Percentiles rank a stretch among this genome's conserved stretches.
Conservation (phyloP, 2,113 vertebrate species). For the Chaetodon auriga region DNA sequence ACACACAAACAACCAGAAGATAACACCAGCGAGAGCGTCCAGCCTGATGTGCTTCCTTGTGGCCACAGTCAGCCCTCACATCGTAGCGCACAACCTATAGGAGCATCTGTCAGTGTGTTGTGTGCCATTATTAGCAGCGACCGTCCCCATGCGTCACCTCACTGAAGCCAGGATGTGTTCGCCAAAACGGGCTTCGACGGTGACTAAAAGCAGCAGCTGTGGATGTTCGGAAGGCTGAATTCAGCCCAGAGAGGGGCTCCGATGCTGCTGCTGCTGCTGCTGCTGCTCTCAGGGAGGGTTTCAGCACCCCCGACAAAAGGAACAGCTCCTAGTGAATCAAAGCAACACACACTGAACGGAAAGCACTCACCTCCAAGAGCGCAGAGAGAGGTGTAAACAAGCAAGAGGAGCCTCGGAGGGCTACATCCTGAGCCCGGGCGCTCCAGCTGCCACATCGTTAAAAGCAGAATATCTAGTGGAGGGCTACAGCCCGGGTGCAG, state of each 20-base stretch:
- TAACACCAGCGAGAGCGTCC: conserved; percentile 22
- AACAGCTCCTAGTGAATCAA: conserved; percentile 83
- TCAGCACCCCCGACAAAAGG: conserved; percentile 85
- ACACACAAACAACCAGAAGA: background rate
- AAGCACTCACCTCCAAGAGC: conserved; percentile 85
- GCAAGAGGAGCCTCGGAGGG: conserved; percentile 82
- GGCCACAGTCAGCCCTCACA: conserved; percentile 20
- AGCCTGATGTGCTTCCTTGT: conserved; percentile 12
- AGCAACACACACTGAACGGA: conserved; percentile 30
- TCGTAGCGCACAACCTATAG: conserved; percentile 38
- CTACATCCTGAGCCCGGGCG: conserved; percentile 72
- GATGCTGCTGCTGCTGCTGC: background rate
- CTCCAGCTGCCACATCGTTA: conserved; percentile 83
- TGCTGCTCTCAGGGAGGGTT: conserved; percentile 62
- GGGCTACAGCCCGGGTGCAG: conserved; percentile 80
- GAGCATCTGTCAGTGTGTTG: conserved; percentile 49
- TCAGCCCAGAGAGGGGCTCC: conserved; percentile 27
- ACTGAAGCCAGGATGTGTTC: conserved; percentile 6
- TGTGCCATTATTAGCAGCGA: conserved; percentile 52
- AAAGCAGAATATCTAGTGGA: conserved; percentile 61
- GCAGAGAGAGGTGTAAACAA: conserved; percentile 80
- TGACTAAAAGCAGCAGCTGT: conserved; percentile 9
- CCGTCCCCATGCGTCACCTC: conserved; percentile 23
- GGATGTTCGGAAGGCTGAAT: conserved; percentile 24
- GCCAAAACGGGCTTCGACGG: background rate